Evolutionary conservation across 2,888 invertebrate genomes (phyloP).

Genomic region (Philereme transversata): DNA sequence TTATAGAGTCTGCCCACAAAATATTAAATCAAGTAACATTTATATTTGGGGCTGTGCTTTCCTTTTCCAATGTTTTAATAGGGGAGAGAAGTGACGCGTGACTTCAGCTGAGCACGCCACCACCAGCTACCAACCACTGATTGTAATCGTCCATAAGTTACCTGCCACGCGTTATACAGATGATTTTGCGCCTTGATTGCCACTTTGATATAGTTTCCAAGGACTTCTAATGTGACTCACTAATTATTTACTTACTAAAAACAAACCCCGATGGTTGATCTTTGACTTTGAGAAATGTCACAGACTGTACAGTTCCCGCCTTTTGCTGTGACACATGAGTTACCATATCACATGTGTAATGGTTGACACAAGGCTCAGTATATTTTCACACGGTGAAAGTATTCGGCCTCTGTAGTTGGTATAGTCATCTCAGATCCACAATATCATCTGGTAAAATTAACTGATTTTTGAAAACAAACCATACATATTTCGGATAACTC

Average conservation of each 20-base stretch:
- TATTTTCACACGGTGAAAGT: no score
- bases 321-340: no score
- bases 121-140: conserved; percentile 46
- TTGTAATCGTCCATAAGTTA: conserved; percentile 69
- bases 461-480: no score
- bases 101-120: conserved; percentile 55
- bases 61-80: conserved; percentile 13
- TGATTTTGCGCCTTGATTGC: conserved; percentile 55
- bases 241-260: background rate
- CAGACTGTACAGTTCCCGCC: no score
- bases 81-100: conserved; percentile 47
- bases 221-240: conserved; percentile 21
- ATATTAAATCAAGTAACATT: conserved; percentile 18
- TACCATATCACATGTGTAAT: no score
- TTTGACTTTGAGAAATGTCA: no score
- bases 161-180: conserved; percentile 46
- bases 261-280: no score
- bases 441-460: no score
- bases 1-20: conserved; percentile 4
- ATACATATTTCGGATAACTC: no score
- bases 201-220: conserved; percentile 30
- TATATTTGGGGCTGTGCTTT: conserved; percentile 6
- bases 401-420: no score
- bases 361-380: no score
- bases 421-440: no score